These are phyloP conservation scores for Cheilosia impressa DNA, from an alignment of 2,888 invertebrate genomes.

Conservation along the genomic window DNA sequence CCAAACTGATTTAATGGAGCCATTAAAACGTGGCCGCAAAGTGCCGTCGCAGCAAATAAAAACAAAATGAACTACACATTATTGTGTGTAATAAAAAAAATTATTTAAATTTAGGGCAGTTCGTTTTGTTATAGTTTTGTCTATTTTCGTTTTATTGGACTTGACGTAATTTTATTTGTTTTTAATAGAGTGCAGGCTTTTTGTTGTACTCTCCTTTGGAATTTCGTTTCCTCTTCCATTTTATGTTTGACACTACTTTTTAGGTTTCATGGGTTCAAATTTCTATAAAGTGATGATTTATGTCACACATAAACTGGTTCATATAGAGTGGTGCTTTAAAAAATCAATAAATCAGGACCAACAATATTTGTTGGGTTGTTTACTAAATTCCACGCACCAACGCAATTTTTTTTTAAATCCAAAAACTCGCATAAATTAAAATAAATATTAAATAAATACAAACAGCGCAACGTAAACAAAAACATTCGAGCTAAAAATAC, in stretches of 20 bases:
- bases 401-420: too few species aligned
- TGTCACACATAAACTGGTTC: too few species aligned
- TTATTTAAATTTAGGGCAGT: slow-evolving; percentile 53
- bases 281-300: not conserved
- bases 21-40: slow-evolving; percentile 52
- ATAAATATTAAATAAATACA: not conserved
- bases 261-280: not conserved
- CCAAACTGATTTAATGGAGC: slow-evolving; percentile 53
- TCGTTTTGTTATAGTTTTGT: slow-evolving; percentile 19
- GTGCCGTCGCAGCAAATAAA: slow-evolving; percentile 43
- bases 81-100: slow-evolving; percentile 49
- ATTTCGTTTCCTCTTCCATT: not conserved
- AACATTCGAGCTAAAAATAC: not conserved
- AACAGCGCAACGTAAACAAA: not conserved
- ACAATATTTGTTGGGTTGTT: too few species aligned
- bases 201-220: not conserved
- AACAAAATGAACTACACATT: slow-evolving; percentile 61
- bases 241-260: not conserved
- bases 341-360: too few species aligned
- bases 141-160: not conserved
- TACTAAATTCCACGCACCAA: too few species aligned
- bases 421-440: not conserved
- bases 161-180: slow-evolving; percentile 19
- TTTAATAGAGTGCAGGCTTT: slow-evolving; percentile 38
- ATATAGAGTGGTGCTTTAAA: too few species aligned